A percentile compares a stretch with the other conserved stretches of the same genome.
phyloP scores from a whole-genome alignment of 2,888 invertebrate genomes.

The Pherbina coryleti region DNA sequence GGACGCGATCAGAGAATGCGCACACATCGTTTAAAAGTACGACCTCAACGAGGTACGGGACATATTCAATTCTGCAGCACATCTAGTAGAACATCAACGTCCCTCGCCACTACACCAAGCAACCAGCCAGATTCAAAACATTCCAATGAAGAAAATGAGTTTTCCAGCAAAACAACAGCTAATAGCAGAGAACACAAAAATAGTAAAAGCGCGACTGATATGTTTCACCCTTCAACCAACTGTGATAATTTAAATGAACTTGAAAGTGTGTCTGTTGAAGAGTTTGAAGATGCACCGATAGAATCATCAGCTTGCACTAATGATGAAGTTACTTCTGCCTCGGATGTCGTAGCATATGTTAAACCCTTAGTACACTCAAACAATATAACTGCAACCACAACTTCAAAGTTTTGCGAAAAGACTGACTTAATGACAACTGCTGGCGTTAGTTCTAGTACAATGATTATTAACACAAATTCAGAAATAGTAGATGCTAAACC shows the following conservation, averaged over 20 bases:
- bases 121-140: constrained; percentile 1
- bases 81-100: background rate
- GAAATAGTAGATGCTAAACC: constrained; percentile 52
- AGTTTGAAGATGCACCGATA: background rate
- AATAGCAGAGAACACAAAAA: background rate
- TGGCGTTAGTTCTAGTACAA: constrained; percentile 28
- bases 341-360: constrained; percentile 50
- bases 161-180: background rate
- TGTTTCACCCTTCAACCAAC: constrained; percentile 8
- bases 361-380: constrained; percentile 49
- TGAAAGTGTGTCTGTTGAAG: background rate
- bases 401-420: constrained; percentile 47
- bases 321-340: constrained; percentile 63
- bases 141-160: constrained; percentile 23
- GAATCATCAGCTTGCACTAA: constrained; percentile 37
- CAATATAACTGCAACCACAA: constrained; percentile 64
- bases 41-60: constrained; percentile 1
- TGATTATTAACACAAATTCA: constrained; percentile 15
- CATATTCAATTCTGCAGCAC: background rate
- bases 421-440: constrained; percentile 4
- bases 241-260: background rate
- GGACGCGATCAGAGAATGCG: background rate
- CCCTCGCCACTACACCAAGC: background rate
- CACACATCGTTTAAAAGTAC: constrained; percentile 11
- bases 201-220: background rate